Evolutionary conservation across 37 sponge, comb jelly and placozoan genomes (phyloP).

Genomic region (Axinella damicornis): DNA sequence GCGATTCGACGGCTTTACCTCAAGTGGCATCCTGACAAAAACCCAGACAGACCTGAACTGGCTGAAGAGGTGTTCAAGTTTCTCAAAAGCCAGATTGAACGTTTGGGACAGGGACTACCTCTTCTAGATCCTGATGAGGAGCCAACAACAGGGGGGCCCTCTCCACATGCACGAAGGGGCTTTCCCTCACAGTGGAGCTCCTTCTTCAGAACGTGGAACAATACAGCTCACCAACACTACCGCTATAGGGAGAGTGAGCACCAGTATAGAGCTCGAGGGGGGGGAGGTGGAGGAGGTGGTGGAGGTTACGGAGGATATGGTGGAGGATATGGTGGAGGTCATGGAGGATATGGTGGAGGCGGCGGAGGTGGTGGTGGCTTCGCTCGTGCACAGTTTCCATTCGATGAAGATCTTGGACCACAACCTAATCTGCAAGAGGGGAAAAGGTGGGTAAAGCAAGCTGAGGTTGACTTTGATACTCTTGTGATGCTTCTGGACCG

Average conservation of each 20-base stretch:
- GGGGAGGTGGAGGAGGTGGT: too few species aligned
- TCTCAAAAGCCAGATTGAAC: constrained; percentile 41
- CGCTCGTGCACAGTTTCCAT: too few species aligned
- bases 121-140: constrained; percentile 35
- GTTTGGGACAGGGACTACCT: constrained; percentile 5
- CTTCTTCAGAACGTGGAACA: neutral
- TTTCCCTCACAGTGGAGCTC: neutral
- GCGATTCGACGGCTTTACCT: constrained; percentile 56
- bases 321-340: too few species aligned
- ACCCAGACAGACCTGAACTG: constrained; percentile 13
- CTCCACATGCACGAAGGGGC: too few species aligned
- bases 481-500: too few species aligned
- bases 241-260: neutral
- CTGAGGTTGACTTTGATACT: constrained; percentile 29
- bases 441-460: constrained; percentile 56
- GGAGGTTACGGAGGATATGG: too few species aligned
- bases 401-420: neutral
- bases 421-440: constrained; percentile 31
- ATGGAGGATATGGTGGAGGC: too few species aligned
- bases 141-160: neutral
- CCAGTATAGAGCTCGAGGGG: too few species aligned
- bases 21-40: constrained; percentile 71
- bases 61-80: constrained; percentile 62
- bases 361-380: too few species aligned
- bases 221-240: neutral